A percentile compares a stretch with the other conserved stretches of the same genome.
Evolutionary conservation across 2,113 vertebrate species (phyloP).

Genomic region (Picathartes gymnocephalus): DNA sequence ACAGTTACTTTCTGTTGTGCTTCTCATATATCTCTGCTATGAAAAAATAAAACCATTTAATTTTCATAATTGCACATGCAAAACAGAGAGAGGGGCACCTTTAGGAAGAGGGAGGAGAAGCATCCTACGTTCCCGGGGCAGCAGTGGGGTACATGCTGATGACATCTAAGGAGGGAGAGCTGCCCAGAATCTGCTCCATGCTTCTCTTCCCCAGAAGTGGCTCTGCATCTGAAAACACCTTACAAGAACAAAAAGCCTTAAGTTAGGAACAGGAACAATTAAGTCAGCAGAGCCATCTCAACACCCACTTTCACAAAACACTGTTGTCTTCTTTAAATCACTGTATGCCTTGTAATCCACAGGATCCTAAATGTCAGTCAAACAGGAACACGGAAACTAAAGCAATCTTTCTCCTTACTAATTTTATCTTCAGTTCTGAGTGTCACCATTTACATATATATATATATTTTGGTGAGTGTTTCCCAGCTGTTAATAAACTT

Average conservation of each 20-base stretch:
- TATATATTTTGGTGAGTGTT: neutral
- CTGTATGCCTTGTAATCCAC: neutral
- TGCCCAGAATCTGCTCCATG: neutral
- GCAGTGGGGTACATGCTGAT: neutral
- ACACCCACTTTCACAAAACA: neutral
- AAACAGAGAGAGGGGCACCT: neutral
- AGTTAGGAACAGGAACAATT: neutral
- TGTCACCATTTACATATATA: rapidly evolving
- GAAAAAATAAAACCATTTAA: neutral
- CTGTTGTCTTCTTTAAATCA: neutral
- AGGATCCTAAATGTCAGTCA: neutral
- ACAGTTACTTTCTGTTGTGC: neutral
- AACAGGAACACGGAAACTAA: neutral
- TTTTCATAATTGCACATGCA: neutral
- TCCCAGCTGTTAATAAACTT: neutral
- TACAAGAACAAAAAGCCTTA: neutral
- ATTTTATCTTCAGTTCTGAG: neutral
- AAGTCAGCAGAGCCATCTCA: neutral
- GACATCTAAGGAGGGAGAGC: neutral
- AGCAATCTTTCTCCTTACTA: neutral
- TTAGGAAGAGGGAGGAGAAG: neutral
- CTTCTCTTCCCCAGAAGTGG: neutral
- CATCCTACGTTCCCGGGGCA: neutral
- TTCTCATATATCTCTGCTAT: neutral
- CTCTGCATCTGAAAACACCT: neutral